A percentile compares a stretch with the other conserved stretches of the same genome.
Evolutionary conservation across 2,113 vertebrate genomes (phyloP).

Genomic region (zebrafish (Danio rerio)): GRCz12tu NC_133186.1:33580001-33580500

Average conservation of each 20-base stretch:
- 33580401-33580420: too few relatives aligned
- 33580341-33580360: neutral
- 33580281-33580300: conserved; percentile 23
- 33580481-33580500: conserved; percentile 18
- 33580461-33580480: conserved; percentile 21
- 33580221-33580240: conserved; percentile 15
- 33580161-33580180: conserved; percentile 13
- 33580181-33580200: conserved; percentile 18
- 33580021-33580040: conserved; percentile 38
- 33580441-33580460: conserved; percentile 20
- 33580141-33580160: conserved; percentile 22
- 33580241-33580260: neutral
- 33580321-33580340: neutral
- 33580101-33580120: conserved; percentile 29
- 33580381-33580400: too few relatives aligned
- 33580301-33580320: neutral
- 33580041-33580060: conserved; percentile 53
- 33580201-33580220: neutral
- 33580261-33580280: conserved; percentile 13
- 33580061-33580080: conserved; percentile 10
- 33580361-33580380: too few relatives aligned
- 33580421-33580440: neutral
- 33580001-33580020: conserved; percentile 44
- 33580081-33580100: conserved; percentile 36
- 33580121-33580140: conserved; percentile 27